phyloP scores from a whole-genome alignment of 2,113 vertebrate species.

The Jacana jacana region DNA sequence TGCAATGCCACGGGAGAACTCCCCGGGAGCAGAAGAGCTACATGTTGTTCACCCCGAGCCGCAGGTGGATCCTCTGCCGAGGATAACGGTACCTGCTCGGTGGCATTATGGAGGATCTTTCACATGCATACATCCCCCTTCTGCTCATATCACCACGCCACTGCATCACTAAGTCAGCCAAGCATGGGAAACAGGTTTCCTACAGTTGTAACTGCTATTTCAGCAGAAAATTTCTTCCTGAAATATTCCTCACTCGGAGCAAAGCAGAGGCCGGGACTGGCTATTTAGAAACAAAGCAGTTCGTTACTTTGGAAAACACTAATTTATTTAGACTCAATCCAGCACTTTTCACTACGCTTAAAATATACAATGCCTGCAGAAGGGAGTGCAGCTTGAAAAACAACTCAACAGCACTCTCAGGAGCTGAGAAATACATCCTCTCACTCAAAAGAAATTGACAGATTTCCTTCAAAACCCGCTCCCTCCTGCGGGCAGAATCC shows the following conservation, averaged over 20 bases:
- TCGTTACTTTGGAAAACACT: conserved; percentile 36
- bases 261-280: neutral
- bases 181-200: conserved; percentile 51
- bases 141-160: conserved; percentile 30
- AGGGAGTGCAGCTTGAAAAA: conserved; percentile 32
- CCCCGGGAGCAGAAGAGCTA: neutral
- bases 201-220: conserved; percentile 34
- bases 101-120: conserved; percentile 17
- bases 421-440: conserved; percentile 53
- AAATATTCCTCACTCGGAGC: conserved; percentile 10
- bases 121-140: conserved; percentile 22
- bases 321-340: conserved; percentile 30
- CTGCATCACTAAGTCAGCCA: conserved; percentile 38
- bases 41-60: neutral
- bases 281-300: conserved; percentile 12
- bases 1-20: neutral
- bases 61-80: conserved; percentile 5
- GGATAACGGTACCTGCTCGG: conserved; percentile 10
- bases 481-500: conserved; percentile 44
- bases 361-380: conserved; percentile 57
- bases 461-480: conserved; percentile 58
- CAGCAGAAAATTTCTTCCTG: conserved; percentile 40
- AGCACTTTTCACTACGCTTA: conserved; percentile 24
- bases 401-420: conserved; percentile 61
- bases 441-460: conserved; percentile 47